phyloP scores from a whole-genome alignment of 1,140 invertebrate species.

The Sarcophaga bullata region DNA sequence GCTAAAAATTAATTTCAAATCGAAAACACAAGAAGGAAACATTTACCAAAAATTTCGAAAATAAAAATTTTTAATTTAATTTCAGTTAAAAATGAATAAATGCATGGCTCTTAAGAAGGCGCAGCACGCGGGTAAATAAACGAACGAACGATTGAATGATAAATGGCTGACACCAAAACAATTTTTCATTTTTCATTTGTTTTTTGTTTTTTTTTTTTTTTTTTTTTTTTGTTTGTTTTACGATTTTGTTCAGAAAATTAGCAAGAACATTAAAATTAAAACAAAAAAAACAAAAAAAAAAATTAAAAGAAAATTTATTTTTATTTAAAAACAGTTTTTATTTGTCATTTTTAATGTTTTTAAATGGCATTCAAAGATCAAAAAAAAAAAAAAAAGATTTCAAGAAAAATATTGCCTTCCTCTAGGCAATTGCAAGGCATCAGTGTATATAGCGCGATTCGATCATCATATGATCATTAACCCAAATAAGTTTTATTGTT shows the following conservation, averaged over 20 bases:
- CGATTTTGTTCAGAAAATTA: neutral
- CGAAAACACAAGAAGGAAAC: neutral
- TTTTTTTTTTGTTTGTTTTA: neutral
- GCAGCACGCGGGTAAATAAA: neutral
- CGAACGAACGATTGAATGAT: neutral
- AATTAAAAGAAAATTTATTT: neutral
- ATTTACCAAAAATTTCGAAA: neutral
- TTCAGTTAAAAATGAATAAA: neutral
- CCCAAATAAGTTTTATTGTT: neutral
- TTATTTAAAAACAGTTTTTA: neutral
- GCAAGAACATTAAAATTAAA: constrained; percentile 1
- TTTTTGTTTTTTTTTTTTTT: too few relatives aligned
- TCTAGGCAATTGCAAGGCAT: neutral
- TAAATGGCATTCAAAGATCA: too few relatives aligned
- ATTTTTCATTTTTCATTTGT: too few relatives aligned
- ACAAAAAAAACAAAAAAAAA: neutral
- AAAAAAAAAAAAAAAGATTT: too few relatives aligned
- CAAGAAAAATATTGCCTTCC: neutral
- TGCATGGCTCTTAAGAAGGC: neutral
- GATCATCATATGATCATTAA: neutral
- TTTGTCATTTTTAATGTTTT: neutral
- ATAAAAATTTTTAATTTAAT: too few relatives aligned
- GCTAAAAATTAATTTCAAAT: neutral
- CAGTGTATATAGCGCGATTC: neutral
- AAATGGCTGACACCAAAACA: neutral